These are phyloP conservation scores for Plagiodera versicolora DNA, from an alignment of 2,888 invertebrate species.

Conservation along the genomic window DNA sequence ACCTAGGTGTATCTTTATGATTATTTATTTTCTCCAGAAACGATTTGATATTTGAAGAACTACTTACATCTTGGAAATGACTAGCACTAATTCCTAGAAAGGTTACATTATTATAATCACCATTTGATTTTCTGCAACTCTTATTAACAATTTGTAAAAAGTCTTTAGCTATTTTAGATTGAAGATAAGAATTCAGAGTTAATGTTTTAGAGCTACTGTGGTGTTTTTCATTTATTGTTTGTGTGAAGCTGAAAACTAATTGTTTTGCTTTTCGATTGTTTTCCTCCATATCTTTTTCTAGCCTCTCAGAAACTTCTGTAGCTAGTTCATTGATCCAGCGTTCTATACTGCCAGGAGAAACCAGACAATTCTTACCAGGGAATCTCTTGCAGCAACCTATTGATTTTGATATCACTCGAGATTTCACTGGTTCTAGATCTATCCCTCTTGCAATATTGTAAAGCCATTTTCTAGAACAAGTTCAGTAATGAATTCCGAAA, in stretches of 20 bases:
- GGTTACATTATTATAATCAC: constrained; percentile 58
- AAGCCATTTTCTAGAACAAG: constrained; percentile 71
- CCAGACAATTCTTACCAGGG: constrained; percentile 75
- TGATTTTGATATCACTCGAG: constrained; percentile 84
- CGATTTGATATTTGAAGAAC: constrained; percentile 49
- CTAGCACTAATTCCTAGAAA: constrained; percentile 75
- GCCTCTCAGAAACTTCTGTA: constrained; percentile 78
- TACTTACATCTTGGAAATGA: constrained; percentile 70
- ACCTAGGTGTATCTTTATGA: neutral
- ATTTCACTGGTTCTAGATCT: constrained; percentile 83
- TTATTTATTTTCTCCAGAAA: constrained; percentile 33
- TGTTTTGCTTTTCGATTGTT: constrained; percentile 79
- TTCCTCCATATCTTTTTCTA: constrained; percentile 77
- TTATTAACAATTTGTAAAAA: constrained; percentile 70
- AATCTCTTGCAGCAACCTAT: constrained; percentile 97
- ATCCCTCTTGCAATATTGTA: constrained; percentile 84
- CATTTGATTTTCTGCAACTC: constrained; percentile 45
- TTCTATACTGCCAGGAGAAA: constrained; percentile 64
- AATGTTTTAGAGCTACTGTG: constrained; percentile 67
- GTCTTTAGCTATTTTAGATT: constrained; percentile 66
- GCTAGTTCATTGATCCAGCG: constrained; percentile 83
- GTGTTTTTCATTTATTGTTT: constrained; percentile 59
- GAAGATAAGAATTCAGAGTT: constrained; percentile 64
- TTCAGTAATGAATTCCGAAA: constrained; percentile 2
- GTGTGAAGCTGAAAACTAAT: constrained; percentile 73